Percentiles rank a stretch among this genome's conserved stretches.
Evolutionary conservation across 2,113 vertebrate species (phyloP).

Genomic region (Rafetus swinhoei): DNA sequence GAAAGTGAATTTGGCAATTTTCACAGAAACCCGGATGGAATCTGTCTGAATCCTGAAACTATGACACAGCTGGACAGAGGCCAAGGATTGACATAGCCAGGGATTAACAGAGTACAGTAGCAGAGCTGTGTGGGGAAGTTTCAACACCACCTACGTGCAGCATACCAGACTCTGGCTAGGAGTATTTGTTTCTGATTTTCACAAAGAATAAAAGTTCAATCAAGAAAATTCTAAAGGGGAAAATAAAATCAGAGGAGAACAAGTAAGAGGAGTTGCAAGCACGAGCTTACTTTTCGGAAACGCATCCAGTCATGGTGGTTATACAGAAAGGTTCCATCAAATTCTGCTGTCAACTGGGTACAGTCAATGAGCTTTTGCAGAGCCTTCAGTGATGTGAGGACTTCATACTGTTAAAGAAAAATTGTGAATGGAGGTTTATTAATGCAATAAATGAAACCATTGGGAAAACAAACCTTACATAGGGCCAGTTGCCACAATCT

Average conservation of each 20-base stretch:
- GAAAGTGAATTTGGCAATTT: not conserved
- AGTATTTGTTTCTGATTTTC: not conserved
- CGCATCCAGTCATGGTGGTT: slow-evolving; percentile 85
- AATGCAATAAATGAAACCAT: not conserved
- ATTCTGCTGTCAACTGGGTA: slow-evolving; percentile 82
- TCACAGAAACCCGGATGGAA: not conserved
- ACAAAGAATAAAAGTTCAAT: not conserved
- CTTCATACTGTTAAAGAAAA: slow-evolving; percentile 77
- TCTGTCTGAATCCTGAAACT: not conserved
- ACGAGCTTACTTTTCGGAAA: slow-evolving; percentile 80
- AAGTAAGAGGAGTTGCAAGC: not conserved
- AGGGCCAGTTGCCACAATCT: not conserved
- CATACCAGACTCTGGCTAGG: not conserved
- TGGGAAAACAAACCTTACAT: not conserved
- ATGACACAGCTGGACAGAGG: too few species aligned
- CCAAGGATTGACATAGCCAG: not conserved
- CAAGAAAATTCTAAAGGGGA: not conserved
- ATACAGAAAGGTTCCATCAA: slow-evolving; percentile 83
- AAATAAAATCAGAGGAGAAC: not conserved
- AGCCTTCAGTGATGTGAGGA: slow-evolving; percentile 83
- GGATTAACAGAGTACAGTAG: not conserved
- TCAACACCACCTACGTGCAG: not conserved
- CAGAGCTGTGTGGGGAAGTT: not conserved
- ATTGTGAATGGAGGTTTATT: not conserved
- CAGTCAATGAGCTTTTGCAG: slow-evolving; percentile 83